Conservation (phyloP, 2,797 vertebrate genomes). For the Aphelocoma californica region DNA sequence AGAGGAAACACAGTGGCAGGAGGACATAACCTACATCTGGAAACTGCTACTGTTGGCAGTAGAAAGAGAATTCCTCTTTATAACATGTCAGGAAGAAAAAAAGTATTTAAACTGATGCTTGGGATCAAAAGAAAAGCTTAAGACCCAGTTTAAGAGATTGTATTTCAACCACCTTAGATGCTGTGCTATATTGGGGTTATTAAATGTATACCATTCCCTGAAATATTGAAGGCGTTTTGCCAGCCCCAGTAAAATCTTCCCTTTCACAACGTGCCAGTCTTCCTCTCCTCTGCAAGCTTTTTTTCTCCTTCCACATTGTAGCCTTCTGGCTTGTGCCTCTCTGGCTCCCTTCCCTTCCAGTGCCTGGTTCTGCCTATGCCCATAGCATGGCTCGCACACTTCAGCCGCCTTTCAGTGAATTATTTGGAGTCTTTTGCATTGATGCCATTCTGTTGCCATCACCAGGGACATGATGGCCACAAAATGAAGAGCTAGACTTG, state of each 20-base stretch:
- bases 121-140: background rate
- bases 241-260: background rate
- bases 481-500: background rate
- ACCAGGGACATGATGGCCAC: background rate
- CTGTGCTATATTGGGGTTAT: background rate
- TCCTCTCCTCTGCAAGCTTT: background rate
- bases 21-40: background rate
- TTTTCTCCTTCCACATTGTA: background rate
- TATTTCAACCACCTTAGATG: background rate
- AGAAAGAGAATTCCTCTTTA: background rate
- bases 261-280: background rate
- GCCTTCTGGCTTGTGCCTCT: background rate
- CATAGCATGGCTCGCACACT: fast-evolving
- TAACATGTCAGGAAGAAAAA: background rate
- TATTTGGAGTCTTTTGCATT: background rate
- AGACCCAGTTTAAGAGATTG: background rate
- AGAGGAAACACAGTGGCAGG: background rate
- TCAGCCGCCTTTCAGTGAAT: background rate
- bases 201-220: background rate
- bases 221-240: background rate
- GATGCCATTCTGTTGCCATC: background rate
- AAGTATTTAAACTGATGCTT: background rate
- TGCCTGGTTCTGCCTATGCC: background rate
- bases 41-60: background rate
- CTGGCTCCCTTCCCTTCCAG: background rate